Percentiles rank a stretch among this genome's conserved stretches.
phyloP scores from a whole-genome alignment of 37 sponge, comb jelly and placozoan species.

The Cliona cf. orientalis region DNA sequence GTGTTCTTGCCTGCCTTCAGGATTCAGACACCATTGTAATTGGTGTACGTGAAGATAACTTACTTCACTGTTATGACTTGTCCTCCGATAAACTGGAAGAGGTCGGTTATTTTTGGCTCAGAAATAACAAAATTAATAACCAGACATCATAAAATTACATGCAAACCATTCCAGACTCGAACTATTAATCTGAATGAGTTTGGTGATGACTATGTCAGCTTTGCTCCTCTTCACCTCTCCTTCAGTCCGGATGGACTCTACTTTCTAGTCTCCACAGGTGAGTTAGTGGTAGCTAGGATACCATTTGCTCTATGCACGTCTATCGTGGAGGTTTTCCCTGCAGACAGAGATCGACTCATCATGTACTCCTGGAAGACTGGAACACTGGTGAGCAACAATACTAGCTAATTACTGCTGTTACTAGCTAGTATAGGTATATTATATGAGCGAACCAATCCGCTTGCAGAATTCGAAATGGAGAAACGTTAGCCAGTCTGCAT shows the following conservation, averaged over 20 bases:
- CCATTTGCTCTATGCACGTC: too few relatives aligned
- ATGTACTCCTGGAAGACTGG: conserved; percentile 71
- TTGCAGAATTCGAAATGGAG: too few relatives aligned
- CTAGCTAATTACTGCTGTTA: neutral
- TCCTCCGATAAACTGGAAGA: conserved; percentile 16
- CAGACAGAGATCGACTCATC: conserved; percentile 80
- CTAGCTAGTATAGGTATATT: neutral
- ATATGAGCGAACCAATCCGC: too few relatives aligned
- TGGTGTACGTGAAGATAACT: conserved; percentile 56
- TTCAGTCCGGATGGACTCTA: conserved; percentile 74
- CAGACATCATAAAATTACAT: too few relatives aligned
- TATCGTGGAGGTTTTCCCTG: too few relatives aligned
- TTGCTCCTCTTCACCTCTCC: conserved; percentile 82
- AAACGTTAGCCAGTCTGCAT: too few relatives aligned
- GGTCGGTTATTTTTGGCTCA: conserved; percentile 6
- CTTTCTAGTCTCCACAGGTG: conserved; percentile 87
- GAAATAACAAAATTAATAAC: too few relatives aligned
- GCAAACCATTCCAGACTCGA: conserved; percentile 37
- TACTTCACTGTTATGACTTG: conserved; percentile 47
- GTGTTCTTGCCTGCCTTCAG: neutral
- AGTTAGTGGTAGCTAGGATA: conserved; percentile 3
- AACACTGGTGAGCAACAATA: conserved; percentile 41
- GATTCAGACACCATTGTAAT: conserved; percentile 54
- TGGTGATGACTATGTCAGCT: conserved; percentile 88
- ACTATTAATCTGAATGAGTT: conserved; percentile 83